phyloP scores from a whole-genome alignment of 2,797 vertebrate genomes.

The Tokudaia muenninki region DNA sequence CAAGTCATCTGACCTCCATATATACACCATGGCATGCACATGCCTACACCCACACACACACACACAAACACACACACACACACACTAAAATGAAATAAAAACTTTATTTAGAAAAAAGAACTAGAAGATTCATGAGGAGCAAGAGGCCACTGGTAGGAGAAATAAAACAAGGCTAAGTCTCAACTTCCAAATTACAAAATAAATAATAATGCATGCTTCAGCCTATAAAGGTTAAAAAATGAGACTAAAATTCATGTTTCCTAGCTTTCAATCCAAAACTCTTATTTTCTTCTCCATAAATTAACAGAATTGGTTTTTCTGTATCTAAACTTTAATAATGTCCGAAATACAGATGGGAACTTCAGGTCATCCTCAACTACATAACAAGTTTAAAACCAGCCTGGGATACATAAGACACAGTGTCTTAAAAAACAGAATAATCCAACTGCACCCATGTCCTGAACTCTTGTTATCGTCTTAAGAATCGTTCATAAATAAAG shows the following conservation, averaged over 20 bases:
- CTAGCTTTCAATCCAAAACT: not conserved
- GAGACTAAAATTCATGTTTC: not conserved
- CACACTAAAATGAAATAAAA: not conserved
- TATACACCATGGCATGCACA: not conserved
- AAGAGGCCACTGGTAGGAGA: not conserved
- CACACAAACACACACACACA: not conserved
- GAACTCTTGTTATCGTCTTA: not conserved
- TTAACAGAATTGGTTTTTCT: not conserved
- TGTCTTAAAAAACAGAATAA: not conserved
- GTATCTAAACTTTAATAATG: not conserved
- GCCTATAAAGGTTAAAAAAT: not conserved
- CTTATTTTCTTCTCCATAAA: not conserved
- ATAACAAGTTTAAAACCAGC: not conserved
- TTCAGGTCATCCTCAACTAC: not conserved
- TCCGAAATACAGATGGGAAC: no score
- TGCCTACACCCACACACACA: not conserved
- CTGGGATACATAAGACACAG: not conserved
- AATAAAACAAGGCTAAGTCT: not conserved
- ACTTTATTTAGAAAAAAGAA: not conserved
- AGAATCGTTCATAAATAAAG: not conserved
- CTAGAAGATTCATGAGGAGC: not conserved
- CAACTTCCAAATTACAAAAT: not conserved
- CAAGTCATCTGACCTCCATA: not conserved
- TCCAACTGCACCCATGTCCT: not conserved
- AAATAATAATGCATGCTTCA: not conserved